These are phyloP conservation scores for Pomacea canaliculata DNA, from an alignment of 2,888 invertebrate species.

Conservation along the genomic window DNA sequence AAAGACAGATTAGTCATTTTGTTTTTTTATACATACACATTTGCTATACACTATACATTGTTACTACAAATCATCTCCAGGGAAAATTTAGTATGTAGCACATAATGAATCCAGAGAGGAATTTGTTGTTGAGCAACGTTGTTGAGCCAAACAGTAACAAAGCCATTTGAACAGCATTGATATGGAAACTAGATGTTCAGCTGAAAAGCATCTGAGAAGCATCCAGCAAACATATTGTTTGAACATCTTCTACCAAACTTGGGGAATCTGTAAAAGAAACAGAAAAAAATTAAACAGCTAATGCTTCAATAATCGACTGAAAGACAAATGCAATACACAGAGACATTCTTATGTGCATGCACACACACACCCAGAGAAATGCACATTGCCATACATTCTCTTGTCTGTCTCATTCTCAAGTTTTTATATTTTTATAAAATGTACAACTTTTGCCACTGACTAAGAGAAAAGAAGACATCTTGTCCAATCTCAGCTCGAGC, in stretches of 20 bases:
- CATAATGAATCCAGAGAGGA: no score
- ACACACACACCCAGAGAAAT: neutral
- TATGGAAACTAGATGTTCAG: no score
- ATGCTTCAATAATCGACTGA: neutral
- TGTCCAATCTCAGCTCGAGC: slow-evolving; percentile 51
- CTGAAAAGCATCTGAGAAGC: slow-evolving; percentile 40
- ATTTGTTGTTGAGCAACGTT: no score
- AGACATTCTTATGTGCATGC: neutral
- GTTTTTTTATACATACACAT: no score
- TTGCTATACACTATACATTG: no score
- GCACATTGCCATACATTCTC: neutral
- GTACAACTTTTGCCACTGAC: slow-evolving; percentile 18
- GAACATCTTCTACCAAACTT: slow-evolving; percentile 56
- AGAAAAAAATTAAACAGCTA: neutral
- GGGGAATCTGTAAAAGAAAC: slow-evolving; percentile 51
- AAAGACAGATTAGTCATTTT: no score
- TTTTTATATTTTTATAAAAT: no score
- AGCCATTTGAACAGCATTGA: no score
- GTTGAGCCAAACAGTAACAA: no score
- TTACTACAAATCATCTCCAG: no score
- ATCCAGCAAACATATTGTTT: slow-evolving; percentile 48
- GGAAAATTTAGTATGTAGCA: no score
- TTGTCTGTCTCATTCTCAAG: neutral
- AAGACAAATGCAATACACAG: neutral
- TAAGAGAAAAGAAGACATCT: slow-evolving; percentile 45